These are phyloP conservation scores for Raphicerus campestris DNA, from an alignment of 2,113 vertebrate genomes.

Conservation along the genomic window DNA sequence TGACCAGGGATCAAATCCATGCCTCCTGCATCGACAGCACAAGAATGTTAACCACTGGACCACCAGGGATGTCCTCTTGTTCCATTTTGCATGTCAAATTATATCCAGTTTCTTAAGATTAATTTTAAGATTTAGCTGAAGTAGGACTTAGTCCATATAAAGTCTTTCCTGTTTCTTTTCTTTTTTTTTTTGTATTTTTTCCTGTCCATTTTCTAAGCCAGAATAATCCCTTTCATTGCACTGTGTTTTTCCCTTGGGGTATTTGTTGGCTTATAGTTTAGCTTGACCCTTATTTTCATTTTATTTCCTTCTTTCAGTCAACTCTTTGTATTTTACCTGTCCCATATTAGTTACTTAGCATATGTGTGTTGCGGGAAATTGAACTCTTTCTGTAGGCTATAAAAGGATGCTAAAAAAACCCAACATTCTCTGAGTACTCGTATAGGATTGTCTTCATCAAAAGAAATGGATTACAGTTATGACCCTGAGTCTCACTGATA, in stretches of 20 bases:
- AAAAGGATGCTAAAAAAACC: neutral
- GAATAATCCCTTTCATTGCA: neutral
- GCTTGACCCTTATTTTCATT: neutral
- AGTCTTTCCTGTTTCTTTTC: neutral
- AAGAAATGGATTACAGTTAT: neutral
- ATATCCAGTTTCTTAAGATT: neutral
- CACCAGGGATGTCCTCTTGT: neutral
- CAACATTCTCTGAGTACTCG: neutral
- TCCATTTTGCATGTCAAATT: neutral
- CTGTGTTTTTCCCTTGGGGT: neutral
- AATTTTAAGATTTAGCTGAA: neutral
- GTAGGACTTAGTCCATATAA: neutral
- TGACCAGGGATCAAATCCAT: neutral
- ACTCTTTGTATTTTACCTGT: neutral
- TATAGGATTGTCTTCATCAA: neutral
- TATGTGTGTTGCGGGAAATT: neutral
- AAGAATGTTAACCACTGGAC: neutral
- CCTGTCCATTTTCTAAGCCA: neutral
- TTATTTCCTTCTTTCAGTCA: neutral
- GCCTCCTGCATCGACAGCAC: neutral
- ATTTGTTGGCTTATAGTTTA: conserved; percentile 5
- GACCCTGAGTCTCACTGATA: neutral
- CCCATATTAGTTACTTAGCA: neutral
- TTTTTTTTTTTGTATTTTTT: neutral
- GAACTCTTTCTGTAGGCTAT: neutral